These are phyloP conservation scores for Invenusta paracnida DNA, from an alignment of 2,888 invertebrate species.

Conservation along the genomic window DNA sequence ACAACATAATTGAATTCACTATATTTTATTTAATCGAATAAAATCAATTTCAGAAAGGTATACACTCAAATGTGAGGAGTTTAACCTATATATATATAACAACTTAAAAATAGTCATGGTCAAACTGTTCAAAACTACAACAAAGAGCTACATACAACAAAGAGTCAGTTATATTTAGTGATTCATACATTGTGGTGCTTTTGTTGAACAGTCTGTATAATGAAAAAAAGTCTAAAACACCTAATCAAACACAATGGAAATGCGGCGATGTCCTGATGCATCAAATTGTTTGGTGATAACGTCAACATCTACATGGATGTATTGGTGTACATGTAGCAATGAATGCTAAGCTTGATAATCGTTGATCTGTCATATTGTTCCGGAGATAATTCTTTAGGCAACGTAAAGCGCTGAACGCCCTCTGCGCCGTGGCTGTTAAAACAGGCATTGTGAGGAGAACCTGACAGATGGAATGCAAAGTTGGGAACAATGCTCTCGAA, in stretches of 20 bases:
- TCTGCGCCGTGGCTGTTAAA: not conserved
- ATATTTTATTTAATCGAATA: not conserved
- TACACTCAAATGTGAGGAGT: not conserved
- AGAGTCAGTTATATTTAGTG: too few relatives aligned
- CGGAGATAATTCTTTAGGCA: not conserved
- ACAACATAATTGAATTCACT: not conserved
- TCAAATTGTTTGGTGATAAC: too few relatives aligned
- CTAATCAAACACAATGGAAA: too few relatives aligned
- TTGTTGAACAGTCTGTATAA: too few relatives aligned
- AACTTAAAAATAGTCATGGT: not conserved
- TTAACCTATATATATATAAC: not conserved
- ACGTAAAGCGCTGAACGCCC: not conserved
- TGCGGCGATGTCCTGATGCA: too few relatives aligned
- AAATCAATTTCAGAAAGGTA: not conserved
- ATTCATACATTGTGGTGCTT: too few relatives aligned
- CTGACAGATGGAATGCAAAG: not conserved
- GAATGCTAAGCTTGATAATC: not conserved
- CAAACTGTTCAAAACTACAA: not conserved
- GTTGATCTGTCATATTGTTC: not conserved
- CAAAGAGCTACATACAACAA: too few relatives aligned
- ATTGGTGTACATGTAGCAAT: not conserved
- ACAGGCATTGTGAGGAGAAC: not conserved
- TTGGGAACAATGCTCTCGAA: not conserved
- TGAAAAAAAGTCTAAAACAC: too few relatives aligned
- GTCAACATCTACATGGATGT: not conserved